Evolutionary conservation across 2,797 vertebrate species (phyloP).

Genomic region (Hyperoplus lanceolatus): DNA sequence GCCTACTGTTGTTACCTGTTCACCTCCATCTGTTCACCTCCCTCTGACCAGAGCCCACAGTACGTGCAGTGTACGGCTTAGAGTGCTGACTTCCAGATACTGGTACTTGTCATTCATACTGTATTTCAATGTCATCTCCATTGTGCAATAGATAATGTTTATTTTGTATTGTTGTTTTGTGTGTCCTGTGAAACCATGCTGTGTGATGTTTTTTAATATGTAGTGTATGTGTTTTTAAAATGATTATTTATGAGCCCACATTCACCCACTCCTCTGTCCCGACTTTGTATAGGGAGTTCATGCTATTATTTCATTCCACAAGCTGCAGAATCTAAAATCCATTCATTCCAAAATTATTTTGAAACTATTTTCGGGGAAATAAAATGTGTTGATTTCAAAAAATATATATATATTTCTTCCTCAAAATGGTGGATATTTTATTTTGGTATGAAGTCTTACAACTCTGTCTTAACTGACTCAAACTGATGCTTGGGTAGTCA

Average conservation of each 20-base stretch:
- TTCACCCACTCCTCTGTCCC: slow-evolving; percentile 24
- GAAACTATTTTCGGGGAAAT: slow-evolving; percentile 16
- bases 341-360: slow-evolving; percentile 22
- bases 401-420: background rate
- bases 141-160: slow-evolving; percentile 86
- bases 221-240: slow-evolving; percentile 62
- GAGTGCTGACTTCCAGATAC: slow-evolving; percentile 6
- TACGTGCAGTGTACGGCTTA: slow-evolving; percentile 33
- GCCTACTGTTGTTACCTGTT: background rate
- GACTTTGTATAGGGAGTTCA: slow-evolving; percentile 19
- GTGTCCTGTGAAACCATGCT: slow-evolving; percentile 65
- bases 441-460: slow-evolving; percentile 29
- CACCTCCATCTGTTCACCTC: slow-evolving; percentile 17
- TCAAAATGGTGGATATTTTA: slow-evolving; percentile 18
- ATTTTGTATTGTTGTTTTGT: slow-evolving; percentile 72
- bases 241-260: slow-evolving; percentile 70
- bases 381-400: background rate
- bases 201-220: slow-evolving; percentile 65
- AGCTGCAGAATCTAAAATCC: slow-evolving; percentile 26
- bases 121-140: slow-evolving; percentile 71
- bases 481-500: slow-evolving; percentile 27
- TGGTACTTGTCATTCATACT: slow-evolving; percentile 54
- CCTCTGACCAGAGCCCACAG: slow-evolving; percentile 17
- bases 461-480: slow-evolving; percentile 20
- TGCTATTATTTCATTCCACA: slow-evolving; percentile 30